Base-by-base conservation (phyloP, 2,113 vertebrate genomes). In the Megaceryle torquata region DNA sequence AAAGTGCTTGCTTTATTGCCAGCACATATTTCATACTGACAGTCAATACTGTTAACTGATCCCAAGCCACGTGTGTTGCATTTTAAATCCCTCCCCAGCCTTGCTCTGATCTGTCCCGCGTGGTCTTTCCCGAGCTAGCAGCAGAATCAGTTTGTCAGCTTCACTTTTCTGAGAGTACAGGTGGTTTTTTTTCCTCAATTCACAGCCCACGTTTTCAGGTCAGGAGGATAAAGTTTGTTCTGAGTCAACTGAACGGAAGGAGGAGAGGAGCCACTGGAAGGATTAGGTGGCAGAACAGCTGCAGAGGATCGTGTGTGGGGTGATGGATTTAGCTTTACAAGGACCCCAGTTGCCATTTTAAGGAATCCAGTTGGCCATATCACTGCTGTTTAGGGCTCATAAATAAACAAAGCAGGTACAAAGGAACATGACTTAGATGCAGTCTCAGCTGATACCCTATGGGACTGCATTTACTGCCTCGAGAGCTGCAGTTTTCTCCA, bases 21-120 rank as follows among this genome's bases (percentile, higher is more conserved):
- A 93, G 90, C 93, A 65, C 86, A 69, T 95, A 93, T 92, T 96
- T 96, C 90, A 92, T 74, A 8, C 80, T 93, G 95, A 84, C 92
- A 93, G 82, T 82, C 86, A 43, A 43, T 75, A 83, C 90, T 95
- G 93, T 41, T 93, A 94, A 86, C 90, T 68, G 85, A 88, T 96
- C 86, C 93, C 77, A 84, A 84, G 80, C 60, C 90, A 71, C 2
- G 6, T 4, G 13, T 78, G 80, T 64, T 90, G 93, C 86, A 88
- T 97, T 92, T 88, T 84, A 90, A 83, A 82, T 92, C 69, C 43
- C 29, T 92, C 60, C 35, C 20, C 50, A 44, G 48, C 76, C 82
- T 84, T 84, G 20, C 48, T 74, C 82, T 28, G 19, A 1, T 81
- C 46, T 95, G 85, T 86, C 69, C 86, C 28, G 0, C 8, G 59